Base-by-base conservation (phyloP, 2,113 vertebrate genomes). In the Felis chaus region DNA sequence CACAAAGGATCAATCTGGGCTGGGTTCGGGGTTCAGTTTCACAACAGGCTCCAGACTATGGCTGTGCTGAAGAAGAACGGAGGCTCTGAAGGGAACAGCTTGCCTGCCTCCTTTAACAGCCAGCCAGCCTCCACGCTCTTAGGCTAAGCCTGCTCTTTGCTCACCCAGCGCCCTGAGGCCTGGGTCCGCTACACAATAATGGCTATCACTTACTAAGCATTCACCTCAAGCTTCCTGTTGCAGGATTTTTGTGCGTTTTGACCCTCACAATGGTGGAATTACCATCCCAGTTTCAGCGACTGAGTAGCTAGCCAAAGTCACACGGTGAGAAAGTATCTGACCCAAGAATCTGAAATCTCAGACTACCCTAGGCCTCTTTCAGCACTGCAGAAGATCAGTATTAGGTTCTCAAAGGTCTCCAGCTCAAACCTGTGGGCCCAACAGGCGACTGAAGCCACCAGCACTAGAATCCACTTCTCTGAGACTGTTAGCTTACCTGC, bases 281-380 rank as follows among this genome's bases (percentile, higher is more conserved):
- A 74, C 36, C 25, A 50, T 61, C 15, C 25, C 33, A 74, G 14
- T 53, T 95, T 84, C 83, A 95, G 61, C 89, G 65, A 73, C 10
- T 36, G 78, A 93, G 87, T 6, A 65, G 78, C 0, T 0, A 4
- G 23, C 6, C 55, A 16, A 98, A 98, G 97, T 97, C 92, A 97
- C 0, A 0, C 0, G 0, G 57, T 74, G 89, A 90, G 79, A 95
- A 0, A 0, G 50, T 61, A 93, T 90, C 69, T 92, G 78, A 94
- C 73, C 85, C 0, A 50, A 89, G 91, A 86, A 95, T 39, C 80
- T 63, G 74, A 97, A 96, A 89, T 91, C 53, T 53, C 36, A 81
- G 39, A n/a, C 41, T 71, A 96, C 33, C 3, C 33, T 12, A 76
- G n/a, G 33, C n/a, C 55, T 21, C 50, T 71, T 81, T 90, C 39